Base-by-base conservation (phyloP, 37 sponge, comb jelly and placozoan species). In the Amphimedon queenslandica region DNA sequence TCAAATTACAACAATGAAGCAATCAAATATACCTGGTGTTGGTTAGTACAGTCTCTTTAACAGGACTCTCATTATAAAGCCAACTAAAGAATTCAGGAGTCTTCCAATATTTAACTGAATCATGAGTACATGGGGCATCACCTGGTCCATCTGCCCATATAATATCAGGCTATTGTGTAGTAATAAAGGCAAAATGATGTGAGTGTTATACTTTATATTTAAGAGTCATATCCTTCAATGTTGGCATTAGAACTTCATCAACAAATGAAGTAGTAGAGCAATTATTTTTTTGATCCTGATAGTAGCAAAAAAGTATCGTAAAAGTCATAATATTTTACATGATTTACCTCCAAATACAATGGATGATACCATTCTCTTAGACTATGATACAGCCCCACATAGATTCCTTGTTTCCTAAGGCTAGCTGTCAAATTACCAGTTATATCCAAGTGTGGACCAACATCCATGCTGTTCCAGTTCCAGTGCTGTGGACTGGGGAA, bases 291-390 rank as follows among this genome's bases (percentile, higher is more conserved):
- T 76, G 61, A 58, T 90, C 90, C 85, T 80, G 21, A 25, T n/a
- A n/a, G 28, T 60, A 25, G 5, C 8, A 6, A n/a, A 60, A n/a
- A 11, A 60, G 5, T 18, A 18, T 47, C 13, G 53, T 47, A 47
- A 8, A 47, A 8, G 13, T n/a, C 5, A 11, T 13, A n/a, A n/a
- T n/a, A n/a, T n/a, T n/a, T n/a, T n/a, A n/a, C n/a, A n/a, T n/a
- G n/a, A n/a, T n/a, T n/a, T 33, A 83, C 84, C 64, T 75, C 42
- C 42, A 73, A 6, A 63, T 87, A 91, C 27, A 86, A 68, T 20
- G 92, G 92, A 58, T 91, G 64, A 72, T 70, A 91, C 92, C 92
- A 91, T 77, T 91, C 92, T 40, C 84, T 77, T 40, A 91, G 78
- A 70, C 87, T 87, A 74, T 91, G 92, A 55, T 91, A 91, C 10